phyloP scores from a whole-genome alignment of 2,888 invertebrate species.

The Drosophila rellima region DNA sequence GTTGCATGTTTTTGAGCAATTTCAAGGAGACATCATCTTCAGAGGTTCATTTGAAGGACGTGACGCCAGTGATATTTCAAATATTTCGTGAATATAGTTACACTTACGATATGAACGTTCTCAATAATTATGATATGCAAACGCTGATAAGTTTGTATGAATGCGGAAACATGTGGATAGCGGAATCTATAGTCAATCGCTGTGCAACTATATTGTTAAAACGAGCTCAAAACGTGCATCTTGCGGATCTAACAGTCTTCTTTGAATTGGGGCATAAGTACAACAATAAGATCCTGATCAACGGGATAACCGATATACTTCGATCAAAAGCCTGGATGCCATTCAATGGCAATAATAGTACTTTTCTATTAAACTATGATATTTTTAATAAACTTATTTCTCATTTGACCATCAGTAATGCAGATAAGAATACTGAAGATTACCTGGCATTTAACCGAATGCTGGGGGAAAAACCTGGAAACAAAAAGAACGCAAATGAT shows the following conservation, averaged over 20 bases:
- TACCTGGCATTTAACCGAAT: background rate
- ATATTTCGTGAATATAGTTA: constrained; percentile 30
- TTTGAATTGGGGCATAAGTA: constrained; percentile 18
- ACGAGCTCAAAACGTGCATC: background rate
- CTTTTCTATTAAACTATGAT: background rate
- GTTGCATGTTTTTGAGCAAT: constrained; percentile 36
- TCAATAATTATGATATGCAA: background rate
- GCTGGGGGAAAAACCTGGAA: background rate
- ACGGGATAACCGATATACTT: background rate
- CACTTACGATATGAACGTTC: background rate
- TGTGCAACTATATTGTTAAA: background rate
- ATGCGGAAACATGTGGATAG: constrained; percentile 26
- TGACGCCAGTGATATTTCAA: constrained; percentile 23
- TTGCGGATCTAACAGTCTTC: constrained; percentile 5
- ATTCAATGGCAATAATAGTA: background rate
- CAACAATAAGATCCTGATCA: background rate
- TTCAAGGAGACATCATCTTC: constrained; percentile 29
- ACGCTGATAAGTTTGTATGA: constrained; percentile 19
- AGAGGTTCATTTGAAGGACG: constrained; percentile 12
- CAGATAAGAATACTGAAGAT: background rate
- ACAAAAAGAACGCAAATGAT: background rate
- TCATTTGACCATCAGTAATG: background rate
- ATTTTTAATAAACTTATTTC: background rate
- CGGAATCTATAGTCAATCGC: constrained; percentile 6
- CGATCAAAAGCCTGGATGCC: rapidly evolving